These are phyloP conservation scores for Limnothrissa miodon DNA, from an alignment of 2,113 vertebrate species.

Conservation along the genomic window DNA sequence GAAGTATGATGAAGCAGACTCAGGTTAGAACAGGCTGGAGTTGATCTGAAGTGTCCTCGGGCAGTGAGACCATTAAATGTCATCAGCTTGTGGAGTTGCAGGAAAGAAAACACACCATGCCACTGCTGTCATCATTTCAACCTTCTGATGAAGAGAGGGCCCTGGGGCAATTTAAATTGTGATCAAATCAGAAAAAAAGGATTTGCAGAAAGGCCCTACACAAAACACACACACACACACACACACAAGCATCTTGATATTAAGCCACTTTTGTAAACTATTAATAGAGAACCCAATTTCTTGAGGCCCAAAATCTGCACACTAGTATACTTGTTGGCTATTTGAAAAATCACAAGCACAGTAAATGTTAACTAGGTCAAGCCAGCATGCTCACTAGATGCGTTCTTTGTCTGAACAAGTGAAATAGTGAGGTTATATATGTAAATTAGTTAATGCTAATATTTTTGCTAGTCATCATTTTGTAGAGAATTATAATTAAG, in stretches of 20 bases:
- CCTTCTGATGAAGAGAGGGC: neutral
- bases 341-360: too few species aligned
- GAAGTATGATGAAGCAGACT: neutral
- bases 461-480: too few species aligned
- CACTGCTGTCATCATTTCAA: neutral
- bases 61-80: neutral
- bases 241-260: neutral
- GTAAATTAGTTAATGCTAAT: too few species aligned
- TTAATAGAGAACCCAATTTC: too few species aligned
- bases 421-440: too few species aligned
- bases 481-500: too few species aligned
- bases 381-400: too few species aligned
- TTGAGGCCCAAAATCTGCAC: too few species aligned
- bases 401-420: too few species aligned
- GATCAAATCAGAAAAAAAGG: neutral
- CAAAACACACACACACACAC: neutral
- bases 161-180: neutral
- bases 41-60: slow-evolving; percentile 6
- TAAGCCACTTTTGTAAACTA: too few species aligned
- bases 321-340: too few species aligned
- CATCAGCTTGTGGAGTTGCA: neutral
- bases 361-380: too few species aligned
- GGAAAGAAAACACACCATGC: neutral
- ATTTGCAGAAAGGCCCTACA: neutral
- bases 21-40: neutral